Conservation (phyloP, 2,113 vertebrate species). For the Burhinus oedicnemus region DNA sequence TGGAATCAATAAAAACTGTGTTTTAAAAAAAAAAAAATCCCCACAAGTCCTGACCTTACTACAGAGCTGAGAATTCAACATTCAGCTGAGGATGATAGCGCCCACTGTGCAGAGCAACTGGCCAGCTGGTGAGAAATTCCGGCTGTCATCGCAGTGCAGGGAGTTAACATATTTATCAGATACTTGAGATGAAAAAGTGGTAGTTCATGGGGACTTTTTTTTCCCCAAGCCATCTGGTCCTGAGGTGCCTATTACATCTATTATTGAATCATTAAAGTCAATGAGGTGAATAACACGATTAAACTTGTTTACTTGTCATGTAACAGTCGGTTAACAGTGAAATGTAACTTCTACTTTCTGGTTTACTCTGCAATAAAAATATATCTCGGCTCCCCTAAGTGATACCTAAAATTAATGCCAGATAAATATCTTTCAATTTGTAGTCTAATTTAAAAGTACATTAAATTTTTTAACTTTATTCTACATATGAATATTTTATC, state of each 20-base stretch:
- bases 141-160: constrained; percentile 24
- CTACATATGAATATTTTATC: constrained; percentile 7
- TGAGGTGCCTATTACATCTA: constrained; percentile 80
- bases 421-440: constrained; percentile 63
- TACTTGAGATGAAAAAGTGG: constrained; percentile 76
- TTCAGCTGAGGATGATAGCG: background rate
- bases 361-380: constrained; percentile 7
- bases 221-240: constrained; percentile 77
- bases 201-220: constrained; percentile 66
- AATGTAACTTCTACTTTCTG: constrained; percentile 68
- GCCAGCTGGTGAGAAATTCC: constrained; percentile 76
- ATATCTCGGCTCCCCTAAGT: background rate
- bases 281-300: constrained; percentile 82
- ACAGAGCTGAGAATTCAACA: constrained; percentile 12
- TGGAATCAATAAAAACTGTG: background rate
- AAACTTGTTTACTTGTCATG: constrained; percentile 81
- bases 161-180: constrained; percentile 78
- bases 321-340: constrained; percentile 75
- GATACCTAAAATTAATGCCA: constrained; percentile 46
- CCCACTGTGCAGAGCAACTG: constrained; percentile 60
- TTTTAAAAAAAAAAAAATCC: background rate
- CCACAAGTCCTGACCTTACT: constrained; percentile 10
- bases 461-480: constrained; percentile 27
- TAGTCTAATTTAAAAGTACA: constrained; percentile 39
- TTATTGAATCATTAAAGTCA: constrained; percentile 84